These are phyloP conservation scores for Achlya flavicornis DNA, from an alignment of 2,888 invertebrate species.

Conservation along the genomic window DNA sequence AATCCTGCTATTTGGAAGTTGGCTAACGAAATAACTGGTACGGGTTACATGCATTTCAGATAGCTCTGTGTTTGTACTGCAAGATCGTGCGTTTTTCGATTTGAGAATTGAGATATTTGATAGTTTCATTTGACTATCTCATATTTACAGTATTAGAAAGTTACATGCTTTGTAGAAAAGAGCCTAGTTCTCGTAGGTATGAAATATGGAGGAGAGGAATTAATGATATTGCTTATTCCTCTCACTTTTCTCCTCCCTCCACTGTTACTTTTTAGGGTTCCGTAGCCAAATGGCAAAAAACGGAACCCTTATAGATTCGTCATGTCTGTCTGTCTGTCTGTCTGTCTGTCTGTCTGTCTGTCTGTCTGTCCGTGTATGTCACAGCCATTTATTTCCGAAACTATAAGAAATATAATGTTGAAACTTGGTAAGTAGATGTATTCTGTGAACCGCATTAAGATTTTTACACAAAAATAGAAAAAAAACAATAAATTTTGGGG, in stretches of 20 bases:
- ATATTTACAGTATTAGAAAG: neutral
- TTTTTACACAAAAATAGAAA: too few relatives aligned
- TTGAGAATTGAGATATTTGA: neutral
- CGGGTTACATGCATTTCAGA: neutral
- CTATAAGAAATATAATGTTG: too few relatives aligned
- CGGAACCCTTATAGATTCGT: too few relatives aligned
- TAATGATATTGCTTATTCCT: neutral
- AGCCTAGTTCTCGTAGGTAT: too few relatives aligned
- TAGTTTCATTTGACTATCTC: neutral
- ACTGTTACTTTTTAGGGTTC: neutral
- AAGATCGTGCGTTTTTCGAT: neutral
- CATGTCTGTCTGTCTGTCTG: too few relatives aligned
- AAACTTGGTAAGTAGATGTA: too few relatives aligned
- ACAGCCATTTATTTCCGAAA: too few relatives aligned
- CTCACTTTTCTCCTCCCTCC: neutral
- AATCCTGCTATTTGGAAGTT: neutral
- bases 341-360: too few relatives aligned
- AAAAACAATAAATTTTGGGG: too few relatives aligned
- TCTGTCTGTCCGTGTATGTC: too few relatives aligned
- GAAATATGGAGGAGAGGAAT: neutral
- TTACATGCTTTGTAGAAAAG: neutral
- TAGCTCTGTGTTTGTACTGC: neutral
- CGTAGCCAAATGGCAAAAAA: too few relatives aligned
- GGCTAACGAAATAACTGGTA: conserved; percentile 4
- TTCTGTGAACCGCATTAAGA: too few relatives aligned